A percentile compares a stretch with the other conserved stretches of the same genome.
Evolutionary conservation across 2,797 vertebrate genomes (phyloP).

Genomic region (Telmatherina bonti): DNA sequence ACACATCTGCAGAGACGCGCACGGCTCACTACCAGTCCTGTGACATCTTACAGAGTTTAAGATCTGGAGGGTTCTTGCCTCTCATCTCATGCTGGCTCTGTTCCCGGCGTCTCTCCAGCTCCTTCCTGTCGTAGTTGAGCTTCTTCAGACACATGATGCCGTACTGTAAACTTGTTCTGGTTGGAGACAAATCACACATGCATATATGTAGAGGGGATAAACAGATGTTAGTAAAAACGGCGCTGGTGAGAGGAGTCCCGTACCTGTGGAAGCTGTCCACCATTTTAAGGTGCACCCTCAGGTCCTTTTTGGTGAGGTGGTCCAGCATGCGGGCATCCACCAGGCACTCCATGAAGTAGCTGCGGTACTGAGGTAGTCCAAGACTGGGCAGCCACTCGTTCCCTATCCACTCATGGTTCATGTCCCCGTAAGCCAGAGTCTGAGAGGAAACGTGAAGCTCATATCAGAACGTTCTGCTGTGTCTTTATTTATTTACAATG

Average conservation of each 20-base stretch:
- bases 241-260: not conserved
- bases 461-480: not conserved
- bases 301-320: conserved; percentile 98
- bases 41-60: not conserved
- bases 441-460: conserved; percentile 55
- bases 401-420: conserved; percentile 99
- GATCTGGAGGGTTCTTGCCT: conserved; percentile 72
- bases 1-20: conserved; percentile 84
- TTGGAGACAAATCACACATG: conserved; percentile 25
- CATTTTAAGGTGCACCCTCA: conserved; percentile 98
- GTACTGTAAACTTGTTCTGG: conserved; percentile 98
- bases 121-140: conserved; percentile 98
- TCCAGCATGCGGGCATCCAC: conserved; percentile 98
- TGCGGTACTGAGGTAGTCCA: conserved; percentile 97
- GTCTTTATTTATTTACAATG: not conserved
- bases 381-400: conserved; percentile 98
- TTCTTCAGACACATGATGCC: conserved; percentile 99
- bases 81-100: conserved; percentile 97
- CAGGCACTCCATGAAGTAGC: conserved; percentile 99
- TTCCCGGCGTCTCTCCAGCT: conserved; percentile 95
- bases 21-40: too few relatives aligned
- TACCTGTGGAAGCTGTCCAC: conserved; percentile 99
- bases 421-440: conserved; percentile 97
- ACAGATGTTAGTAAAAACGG: too few relatives aligned
- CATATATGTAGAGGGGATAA: not conserved